Evolutionary conservation across 2,113 vertebrate species (phyloP).

Genomic region (Podarcis raffonei): DNA sequence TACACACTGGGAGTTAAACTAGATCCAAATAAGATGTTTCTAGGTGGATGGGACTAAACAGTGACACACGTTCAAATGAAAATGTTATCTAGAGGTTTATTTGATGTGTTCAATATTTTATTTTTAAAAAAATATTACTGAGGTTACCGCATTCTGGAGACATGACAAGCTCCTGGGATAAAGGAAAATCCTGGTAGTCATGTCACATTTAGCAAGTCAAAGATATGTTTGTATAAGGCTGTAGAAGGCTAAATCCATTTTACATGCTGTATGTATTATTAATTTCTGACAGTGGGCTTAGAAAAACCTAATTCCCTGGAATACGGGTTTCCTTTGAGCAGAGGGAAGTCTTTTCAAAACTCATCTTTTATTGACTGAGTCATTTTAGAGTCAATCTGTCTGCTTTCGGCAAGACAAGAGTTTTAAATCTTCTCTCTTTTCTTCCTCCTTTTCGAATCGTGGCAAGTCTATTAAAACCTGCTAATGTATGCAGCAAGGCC

Average conservation of each 20-base stretch:
- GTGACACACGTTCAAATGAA: constrained; percentile 40
- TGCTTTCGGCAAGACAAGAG: constrained; percentile 77
- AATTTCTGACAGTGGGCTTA: constrained; percentile 71
- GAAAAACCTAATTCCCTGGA: constrained; percentile 70
- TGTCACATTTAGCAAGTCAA: constrained; percentile 68
- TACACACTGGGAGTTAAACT: background rate
- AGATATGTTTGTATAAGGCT: constrained; percentile 67
- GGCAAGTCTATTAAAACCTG: constrained; percentile 76
- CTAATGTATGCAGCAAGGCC: constrained; percentile 63
- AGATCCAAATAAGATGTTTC: background rate
- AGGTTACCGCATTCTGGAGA: constrained; percentile 54
- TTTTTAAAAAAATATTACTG: background rate
- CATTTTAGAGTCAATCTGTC: constrained; percentile 77
- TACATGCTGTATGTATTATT: constrained; percentile 67
- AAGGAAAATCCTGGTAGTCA: constrained; percentile 51
- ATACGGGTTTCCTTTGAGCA: constrained; percentile 67
- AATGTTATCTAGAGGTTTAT: constrained; percentile 49
- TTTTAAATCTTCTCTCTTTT: constrained; percentile 74
- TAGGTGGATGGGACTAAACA: constrained; percentile 7
- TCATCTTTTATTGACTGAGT: constrained; percentile 81
- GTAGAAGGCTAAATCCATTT: constrained; percentile 65
- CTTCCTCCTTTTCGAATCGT: constrained; percentile 58
- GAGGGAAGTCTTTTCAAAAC: constrained; percentile 71
- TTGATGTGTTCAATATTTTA: constrained; percentile 41
- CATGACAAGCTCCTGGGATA: constrained; percentile 61